phyloP scores from a whole-genome alignment of 2,888 invertebrate species.

The Platynereis dumerilii region DNA sequence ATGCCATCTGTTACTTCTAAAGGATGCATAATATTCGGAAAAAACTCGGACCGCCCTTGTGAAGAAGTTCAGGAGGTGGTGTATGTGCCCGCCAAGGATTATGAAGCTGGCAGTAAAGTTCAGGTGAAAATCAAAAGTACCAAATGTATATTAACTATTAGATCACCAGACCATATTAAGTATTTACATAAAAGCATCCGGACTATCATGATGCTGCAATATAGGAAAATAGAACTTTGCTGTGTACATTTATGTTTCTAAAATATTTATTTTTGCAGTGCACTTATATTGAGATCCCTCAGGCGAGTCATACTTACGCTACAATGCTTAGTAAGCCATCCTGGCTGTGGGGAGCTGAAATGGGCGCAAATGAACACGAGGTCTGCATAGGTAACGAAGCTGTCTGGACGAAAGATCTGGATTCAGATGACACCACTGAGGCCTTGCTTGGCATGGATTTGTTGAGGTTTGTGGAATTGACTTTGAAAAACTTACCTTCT shows the following conservation, averaged over 20 bases:
- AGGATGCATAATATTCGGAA: slow-evolving; percentile 73
- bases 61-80: slow-evolving; percentile 74
- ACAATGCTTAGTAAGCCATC: slow-evolving; percentile 78
- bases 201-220: no score
- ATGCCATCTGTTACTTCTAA: slow-evolving; percentile 66
- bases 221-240: no score
- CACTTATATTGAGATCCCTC: slow-evolving; percentile 72
- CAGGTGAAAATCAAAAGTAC: no score
- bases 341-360: slow-evolving; percentile 85
- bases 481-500: no score
- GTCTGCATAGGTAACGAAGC: slow-evolving; percentile 79
- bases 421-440: slow-evolving; percentile 30
- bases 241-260: no score
- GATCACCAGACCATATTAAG: no score
- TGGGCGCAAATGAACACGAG: slow-evolving; percentile 79
- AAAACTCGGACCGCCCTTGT: slow-evolving; percentile 76
- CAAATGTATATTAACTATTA: no score
- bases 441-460: slow-evolving; percentile 40
- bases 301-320: slow-evolving; percentile 69
- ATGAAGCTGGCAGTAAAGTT: slow-evolving; percentile 26
- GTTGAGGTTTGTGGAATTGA: slow-evolving; percentile 38
- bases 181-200: no score
- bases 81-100: slow-evolving; percentile 64
- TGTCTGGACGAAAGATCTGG: slow-evolving; percentile 70
- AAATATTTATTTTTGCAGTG: slow-evolving; percentile 66